phyloP scores from a whole-genome alignment of 92 coral and sea anemone species.

The Porites cylindrica region DNA sequence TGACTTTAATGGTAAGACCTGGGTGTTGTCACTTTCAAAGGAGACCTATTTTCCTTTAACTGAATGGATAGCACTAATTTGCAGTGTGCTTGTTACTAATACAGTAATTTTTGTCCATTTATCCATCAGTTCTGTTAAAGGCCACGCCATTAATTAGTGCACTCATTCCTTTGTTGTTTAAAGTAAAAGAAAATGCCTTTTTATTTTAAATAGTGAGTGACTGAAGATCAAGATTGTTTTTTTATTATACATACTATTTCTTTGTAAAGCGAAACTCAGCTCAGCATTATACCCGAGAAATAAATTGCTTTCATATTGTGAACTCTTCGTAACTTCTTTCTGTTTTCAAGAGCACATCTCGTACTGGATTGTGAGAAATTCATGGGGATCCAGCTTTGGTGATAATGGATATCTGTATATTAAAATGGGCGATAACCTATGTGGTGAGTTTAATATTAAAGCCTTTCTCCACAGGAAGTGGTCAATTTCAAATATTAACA shows the following conservation, averaged over 20 bases:
- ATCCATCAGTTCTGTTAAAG: no score
- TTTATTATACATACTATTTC: no score
- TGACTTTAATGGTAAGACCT: slow-evolving; percentile 56
- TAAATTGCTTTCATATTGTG: background rate
- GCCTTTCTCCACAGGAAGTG: no score
- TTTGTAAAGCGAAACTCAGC: no score
- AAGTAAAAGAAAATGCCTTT: background rate
- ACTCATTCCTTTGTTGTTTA: no score
- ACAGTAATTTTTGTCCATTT: no score
- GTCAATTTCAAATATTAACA: no score
- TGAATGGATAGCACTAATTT: no score
- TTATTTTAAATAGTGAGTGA: background rate
- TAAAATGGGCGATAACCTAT: slow-evolving; percentile 83
- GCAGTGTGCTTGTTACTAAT: no score
- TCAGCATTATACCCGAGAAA: no score
- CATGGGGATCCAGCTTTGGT: slow-evolving; percentile 95
- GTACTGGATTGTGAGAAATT: slow-evolving; percentile 96
- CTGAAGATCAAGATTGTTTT: background rate
- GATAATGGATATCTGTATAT: slow-evolving; percentile 85
- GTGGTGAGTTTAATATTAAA: slow-evolving; percentile 76
- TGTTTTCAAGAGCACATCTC: slow-evolving; percentile 70
- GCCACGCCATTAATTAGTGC: no score
- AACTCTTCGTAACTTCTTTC: no score
- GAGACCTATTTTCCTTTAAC: background rate
- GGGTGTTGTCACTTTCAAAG: background rate